Evolutionary conservation across 2,888 invertebrate species (phyloP), one percentile per base, ranked within the genome.

Genomic region (Alsophila aescularia): DNA sequence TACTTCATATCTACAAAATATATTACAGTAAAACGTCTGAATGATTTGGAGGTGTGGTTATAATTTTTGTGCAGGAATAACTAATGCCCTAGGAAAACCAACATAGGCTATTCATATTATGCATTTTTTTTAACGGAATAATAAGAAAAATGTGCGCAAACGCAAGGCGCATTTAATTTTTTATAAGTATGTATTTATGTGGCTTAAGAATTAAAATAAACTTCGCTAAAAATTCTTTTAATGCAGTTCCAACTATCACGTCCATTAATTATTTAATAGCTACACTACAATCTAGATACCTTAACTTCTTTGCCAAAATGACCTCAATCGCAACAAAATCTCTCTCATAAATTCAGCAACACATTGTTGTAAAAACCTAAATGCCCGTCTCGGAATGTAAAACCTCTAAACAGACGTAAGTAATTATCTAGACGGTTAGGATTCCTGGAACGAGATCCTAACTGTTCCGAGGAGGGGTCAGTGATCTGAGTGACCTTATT

Each of bases 361-460:
- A 54, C 36, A 44, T 48, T 9, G 16, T 27, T 31, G 34, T 36
- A 52, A 37, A 54, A 52, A 53, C 29, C 41, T 34, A 36, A 48
- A 47, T 51, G 15, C 37, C n/a, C 39, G 52, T 50, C 52, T 39
- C 42, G 47, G 52, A 57, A 57, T 57, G 52, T 50, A 41, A 49
- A 34, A 14, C 32, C 34, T 32, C 12, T 12, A 32, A 24, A 12
- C 41, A 52, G 40, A 40, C 44, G 35, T 40, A n/a, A 29, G 41
- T n/a, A n/a, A n/a, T n/a, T n/a, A 34, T 42, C 45, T 50, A 45
- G 44, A 47, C 29, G 27, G 34, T 12, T 39, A 37, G 29, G 45
- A n/a, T 56, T 56, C 56, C 37, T 43, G 42, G 56, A 56, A 55
- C 18, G 34, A 34, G 21, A 43, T 43, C 41, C 27, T 24, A 43